A percentile compares a stretch with the other conserved stretches of the same genome.
phyloP scores from a whole-genome alignment of 2,888 invertebrate genomes.

The Mactromeris polynyma region DNA sequence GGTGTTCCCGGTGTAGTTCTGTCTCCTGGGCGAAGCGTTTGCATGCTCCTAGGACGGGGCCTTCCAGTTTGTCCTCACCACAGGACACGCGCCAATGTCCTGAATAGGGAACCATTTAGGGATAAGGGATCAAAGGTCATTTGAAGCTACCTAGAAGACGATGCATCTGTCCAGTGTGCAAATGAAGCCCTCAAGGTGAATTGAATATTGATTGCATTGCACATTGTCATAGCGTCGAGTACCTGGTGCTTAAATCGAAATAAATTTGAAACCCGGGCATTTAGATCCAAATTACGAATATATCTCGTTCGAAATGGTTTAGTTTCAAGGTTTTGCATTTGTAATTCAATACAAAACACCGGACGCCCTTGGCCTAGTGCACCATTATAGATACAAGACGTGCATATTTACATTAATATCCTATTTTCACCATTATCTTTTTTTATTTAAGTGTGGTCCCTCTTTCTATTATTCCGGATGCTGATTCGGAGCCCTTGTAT shows the following conservation, averaged over 20 bases:
- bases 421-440: slow-evolving; percentile 40
- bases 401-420: slow-evolving; percentile 64
- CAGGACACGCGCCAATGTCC: slow-evolving; percentile 35
- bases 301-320: slow-evolving; percentile 29
- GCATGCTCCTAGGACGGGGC: no score
- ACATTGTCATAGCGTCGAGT: slow-evolving; percentile 42
- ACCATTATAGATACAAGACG: slow-evolving; percentile 55
- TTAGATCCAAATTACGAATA: slow-evolving; percentile 43
- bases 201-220: slow-evolving; percentile 47
- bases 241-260: slow-evolving; percentile 52
- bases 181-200: slow-evolving; percentile 31
- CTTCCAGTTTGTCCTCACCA: not conserved
- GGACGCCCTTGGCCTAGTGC: slow-evolving; percentile 49
- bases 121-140: slow-evolving; percentile 57
- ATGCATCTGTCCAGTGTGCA: slow-evolving; percentile 44
- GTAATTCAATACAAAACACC: slow-evolving; percentile 64
- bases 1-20: no score
- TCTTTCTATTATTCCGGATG: slow-evolving; percentile 13
- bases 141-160: slow-evolving; percentile 23
- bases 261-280: slow-evolving; percentile 51
- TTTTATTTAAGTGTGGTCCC: not conserved
- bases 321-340: slow-evolving; percentile 37
- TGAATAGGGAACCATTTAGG: slow-evolving; percentile 12
- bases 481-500: slow-evolving; percentile 9
- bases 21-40: not conserved